Evolutionary conservation across 2,797 vertebrate genomes (phyloP), one percentile per base, ranked within the genome.

Genomic region (Galago senegalensis): DNA sequence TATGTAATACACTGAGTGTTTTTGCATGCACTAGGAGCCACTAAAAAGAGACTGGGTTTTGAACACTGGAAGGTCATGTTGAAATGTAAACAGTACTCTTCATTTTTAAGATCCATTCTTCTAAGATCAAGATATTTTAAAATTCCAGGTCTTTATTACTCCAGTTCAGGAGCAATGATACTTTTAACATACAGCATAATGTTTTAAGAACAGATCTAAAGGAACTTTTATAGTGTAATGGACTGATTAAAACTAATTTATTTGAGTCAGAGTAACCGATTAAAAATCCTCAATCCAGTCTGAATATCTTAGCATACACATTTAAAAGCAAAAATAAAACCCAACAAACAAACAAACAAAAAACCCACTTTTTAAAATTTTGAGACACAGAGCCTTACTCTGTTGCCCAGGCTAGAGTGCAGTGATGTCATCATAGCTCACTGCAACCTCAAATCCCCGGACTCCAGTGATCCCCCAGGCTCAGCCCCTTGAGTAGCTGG

Each of bases 181-280:
- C 46, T 91, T 91, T 87, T 87, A 12, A 60, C 91, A 46, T 61
- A 56, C 1, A 60, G 10, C 7, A 21, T 21, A 60, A 75, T 27
- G 81, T 56, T 89, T 70, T 73, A 34, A 76, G 60, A 96, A 85
- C 12, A 86, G 25, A 73, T 89, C 34, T 75, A 63, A 83, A 93
- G 87, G 12, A 5, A 69, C 58, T 63, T 85, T 70, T 65, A 76
- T 49, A 60, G 6, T 56, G 25, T 53, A 76, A 60, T 29, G 76
- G 20, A 18, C 67, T n/a, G 69, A 75, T 34, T 87, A 81, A 90
- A 94, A 67, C n/a, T 56, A 37, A 14, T 46, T 70, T 91, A 67
- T 87, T 89, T 91, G 72, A 37, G 13, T 5, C 40, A 72, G 37
- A 61, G 5, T 76, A 91, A 88, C 11, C 80, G 37, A 67, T 65